These are phyloP conservation scores for Acanthurus lineatus DNA, from an alignment of 2,797 vertebrate species.

Conservation along the genomic window DNA sequence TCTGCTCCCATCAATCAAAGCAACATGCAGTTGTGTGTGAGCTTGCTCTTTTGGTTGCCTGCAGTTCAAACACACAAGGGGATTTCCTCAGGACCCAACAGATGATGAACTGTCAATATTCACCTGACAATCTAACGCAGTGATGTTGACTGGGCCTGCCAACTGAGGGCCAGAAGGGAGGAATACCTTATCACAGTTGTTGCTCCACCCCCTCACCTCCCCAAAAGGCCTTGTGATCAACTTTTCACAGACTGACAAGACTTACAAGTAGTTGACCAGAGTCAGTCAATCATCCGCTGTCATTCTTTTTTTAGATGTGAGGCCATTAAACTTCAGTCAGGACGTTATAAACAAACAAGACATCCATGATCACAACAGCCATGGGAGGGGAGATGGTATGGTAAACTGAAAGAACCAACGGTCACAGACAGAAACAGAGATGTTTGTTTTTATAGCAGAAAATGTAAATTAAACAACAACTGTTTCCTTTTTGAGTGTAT, in stretches of 20 bases:
- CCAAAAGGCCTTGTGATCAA: too few relatives aligned
- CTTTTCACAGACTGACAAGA: not conserved
- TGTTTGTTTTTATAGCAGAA: not conserved
- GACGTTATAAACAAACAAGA: not conserved
- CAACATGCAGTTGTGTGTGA: too few relatives aligned
- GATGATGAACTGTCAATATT: not conserved
- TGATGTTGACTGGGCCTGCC: too few relatives aligned
- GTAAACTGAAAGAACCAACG: not conserved
- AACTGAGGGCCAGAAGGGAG: too few relatives aligned
- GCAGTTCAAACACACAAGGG: not conserved
- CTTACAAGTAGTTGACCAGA: too few relatives aligned
- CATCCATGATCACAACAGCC: not conserved
- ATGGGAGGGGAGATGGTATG: not conserved
- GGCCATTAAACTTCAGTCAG: not conserved
- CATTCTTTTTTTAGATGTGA: not conserved
- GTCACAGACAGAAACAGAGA: conserved; percentile 13
- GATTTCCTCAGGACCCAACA: not conserved
- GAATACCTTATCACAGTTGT: too few relatives aligned
- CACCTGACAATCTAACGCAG: not conserved
- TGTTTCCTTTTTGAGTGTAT: not conserved
- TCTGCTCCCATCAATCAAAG: not conserved
- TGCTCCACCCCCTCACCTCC: too few relatives aligned
- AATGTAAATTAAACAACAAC: not conserved
- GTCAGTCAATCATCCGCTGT: not conserved
- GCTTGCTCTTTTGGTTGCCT: not conserved